Percentiles rank a stretch among this genome's conserved stretches.
phyloP scores from a whole-genome alignment of 2,888 invertebrate genomes.

The Sphinx pinastri region DNA sequence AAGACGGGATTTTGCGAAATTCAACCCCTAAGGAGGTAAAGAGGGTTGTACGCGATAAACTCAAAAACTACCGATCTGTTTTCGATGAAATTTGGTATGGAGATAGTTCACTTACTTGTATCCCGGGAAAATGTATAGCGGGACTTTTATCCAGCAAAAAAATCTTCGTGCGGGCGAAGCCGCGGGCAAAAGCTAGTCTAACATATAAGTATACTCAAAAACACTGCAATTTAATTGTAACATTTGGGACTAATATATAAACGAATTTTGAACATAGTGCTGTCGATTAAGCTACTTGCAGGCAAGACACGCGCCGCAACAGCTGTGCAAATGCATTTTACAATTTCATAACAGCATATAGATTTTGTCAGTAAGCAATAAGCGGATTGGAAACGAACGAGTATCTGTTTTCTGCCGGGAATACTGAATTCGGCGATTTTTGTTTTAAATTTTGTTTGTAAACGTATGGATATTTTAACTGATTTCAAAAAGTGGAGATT shows the following conservation, averaged over 20 bases:
- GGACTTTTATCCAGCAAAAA: no score
- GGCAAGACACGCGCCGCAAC: constrained; percentile 37
- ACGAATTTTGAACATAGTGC: constrained; percentile 1
- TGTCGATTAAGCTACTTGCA: constrained; percentile 28
- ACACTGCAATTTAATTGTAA: not conserved
- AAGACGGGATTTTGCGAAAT: no score
- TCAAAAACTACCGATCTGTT: no score
- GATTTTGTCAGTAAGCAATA: constrained; percentile 34
- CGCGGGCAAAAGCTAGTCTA: no score
- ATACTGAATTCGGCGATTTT: not conserved
- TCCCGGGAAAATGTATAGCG: no score
- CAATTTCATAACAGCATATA: constrained; percentile 32
- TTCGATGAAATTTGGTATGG: no score
- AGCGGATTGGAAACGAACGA: constrained; percentile 29
- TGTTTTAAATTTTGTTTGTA: not conserved
- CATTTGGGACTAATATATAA: constrained; percentile 35
- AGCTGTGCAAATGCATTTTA: constrained; percentile 40
- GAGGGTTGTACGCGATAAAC: no score
- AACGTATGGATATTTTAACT: no score
- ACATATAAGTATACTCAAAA: not conserved
- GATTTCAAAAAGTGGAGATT: no score
- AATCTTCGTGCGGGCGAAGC: no score
- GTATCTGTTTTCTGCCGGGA: constrained; percentile 17
- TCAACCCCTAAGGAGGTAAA: no score
- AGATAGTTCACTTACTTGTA: no score